These are phyloP conservation scores for Phalacrocorax pelagicus DNA, from an alignment of 2,113 vertebrate species.

Conservation along the genomic window DNA sequence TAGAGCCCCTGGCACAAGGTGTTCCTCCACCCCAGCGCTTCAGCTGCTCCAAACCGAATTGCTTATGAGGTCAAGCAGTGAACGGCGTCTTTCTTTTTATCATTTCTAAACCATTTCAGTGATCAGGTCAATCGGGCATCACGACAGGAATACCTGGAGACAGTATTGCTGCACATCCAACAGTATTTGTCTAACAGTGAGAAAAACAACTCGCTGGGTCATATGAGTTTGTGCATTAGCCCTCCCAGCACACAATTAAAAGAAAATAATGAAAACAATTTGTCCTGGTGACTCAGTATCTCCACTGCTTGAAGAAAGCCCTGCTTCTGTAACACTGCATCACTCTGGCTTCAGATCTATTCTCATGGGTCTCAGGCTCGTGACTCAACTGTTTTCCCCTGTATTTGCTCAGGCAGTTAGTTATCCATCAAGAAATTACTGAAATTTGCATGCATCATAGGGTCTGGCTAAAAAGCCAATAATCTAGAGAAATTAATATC, in stretches of 20 bases:
- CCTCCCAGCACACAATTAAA: not conserved
- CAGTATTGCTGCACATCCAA: not conserved
- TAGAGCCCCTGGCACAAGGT: not conserved
- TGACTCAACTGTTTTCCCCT: slow-evolving; percentile 31
- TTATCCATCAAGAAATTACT: not conserved
- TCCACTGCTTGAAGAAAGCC: not conserved
- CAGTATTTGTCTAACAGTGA: not conserved
- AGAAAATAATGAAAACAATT: slow-evolving; percentile 33
- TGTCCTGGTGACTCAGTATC: slow-evolving; percentile 55
- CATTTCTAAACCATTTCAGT: not conserved
- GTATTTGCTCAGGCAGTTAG: not conserved
- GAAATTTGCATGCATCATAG: not conserved
- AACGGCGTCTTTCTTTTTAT: not conserved
- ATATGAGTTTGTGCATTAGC: not conserved
- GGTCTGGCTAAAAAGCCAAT: not conserved
- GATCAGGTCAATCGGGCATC: not conserved
- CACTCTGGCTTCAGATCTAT: slow-evolving; percentile 9
- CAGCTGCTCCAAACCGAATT: not conserved
- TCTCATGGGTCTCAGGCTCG: slow-evolving; percentile 1
- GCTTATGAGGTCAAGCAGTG: not conserved
- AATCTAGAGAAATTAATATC: not conserved
- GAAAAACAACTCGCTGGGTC: slow-evolving; percentile 11
- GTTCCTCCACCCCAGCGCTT: not conserved
- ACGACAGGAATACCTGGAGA: not conserved
- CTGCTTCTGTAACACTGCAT: slow-evolving; percentile 17